Evolutionary conservation across 2,888 invertebrate genomes (phyloP).

Genomic region (Cataglyphis cursor): DNA sequence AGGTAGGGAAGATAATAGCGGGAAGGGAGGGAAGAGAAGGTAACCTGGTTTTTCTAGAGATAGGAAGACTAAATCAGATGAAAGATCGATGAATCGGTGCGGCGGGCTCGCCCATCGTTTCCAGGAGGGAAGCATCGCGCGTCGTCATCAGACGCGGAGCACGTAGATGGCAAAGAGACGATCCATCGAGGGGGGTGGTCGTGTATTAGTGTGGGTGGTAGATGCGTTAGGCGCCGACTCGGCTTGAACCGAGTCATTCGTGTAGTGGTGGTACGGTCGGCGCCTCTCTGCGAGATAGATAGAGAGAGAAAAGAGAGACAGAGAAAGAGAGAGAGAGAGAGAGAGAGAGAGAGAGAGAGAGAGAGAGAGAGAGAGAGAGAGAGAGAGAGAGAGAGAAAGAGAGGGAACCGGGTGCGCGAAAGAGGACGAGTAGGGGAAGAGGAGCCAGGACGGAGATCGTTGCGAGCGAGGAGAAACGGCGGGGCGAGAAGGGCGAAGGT

Average conservation of each 20-base stretch:
- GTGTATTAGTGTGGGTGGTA: slow-evolving; percentile 56
- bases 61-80: slow-evolving; percentile 51
- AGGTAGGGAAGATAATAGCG: background rate
- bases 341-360: too few relatives aligned
- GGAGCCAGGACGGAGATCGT: background rate
- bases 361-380: background rate
- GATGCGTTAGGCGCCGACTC: slow-evolving; percentile 35
- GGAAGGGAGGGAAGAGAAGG: background rate
- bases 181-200: slow-evolving; percentile 20
- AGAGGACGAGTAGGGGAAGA: slow-evolving; percentile 9
- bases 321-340: too few relatives aligned
- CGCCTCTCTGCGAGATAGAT: background rate
- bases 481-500: slow-evolving; percentile 45
- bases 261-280: background rate
- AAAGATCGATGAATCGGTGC: slow-evolving; percentile 50
- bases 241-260: background rate
- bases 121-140: slow-evolving; percentile 57
- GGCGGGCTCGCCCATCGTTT: slow-evolving; percentile 49
- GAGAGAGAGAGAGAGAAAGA: slow-evolving; percentile 13
- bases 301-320: background rate
- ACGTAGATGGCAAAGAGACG: slow-evolving; percentile 44
- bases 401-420: background rate
- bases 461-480: slow-evolving; percentile 15
- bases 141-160: slow-evolving; percentile 40
- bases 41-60: slow-evolving; percentile 27